These are phyloP conservation scores for Cossypha dichroa DNA, from an alignment of 2,797 vertebrate genomes.

Conservation along the genomic window DNA sequence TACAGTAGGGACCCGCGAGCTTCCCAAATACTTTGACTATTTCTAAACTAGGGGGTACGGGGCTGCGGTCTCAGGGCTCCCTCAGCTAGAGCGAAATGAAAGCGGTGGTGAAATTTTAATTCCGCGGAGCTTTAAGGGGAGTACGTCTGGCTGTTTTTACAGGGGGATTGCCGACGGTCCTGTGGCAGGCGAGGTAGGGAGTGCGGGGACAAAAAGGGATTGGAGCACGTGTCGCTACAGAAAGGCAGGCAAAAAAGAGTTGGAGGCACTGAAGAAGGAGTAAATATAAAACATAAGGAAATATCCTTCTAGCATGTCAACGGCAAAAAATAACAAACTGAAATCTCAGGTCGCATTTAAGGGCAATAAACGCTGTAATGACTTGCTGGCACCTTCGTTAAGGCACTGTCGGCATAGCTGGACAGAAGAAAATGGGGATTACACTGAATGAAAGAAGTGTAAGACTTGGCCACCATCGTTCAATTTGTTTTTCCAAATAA, in stretches of 20 bases:
- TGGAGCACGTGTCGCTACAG: constrained; percentile 10
- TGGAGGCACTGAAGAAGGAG: not conserved
- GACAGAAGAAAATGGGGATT: constrained; percentile 54
- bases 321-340: not conserved
- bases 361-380: not conserved
- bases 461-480: constrained; percentile 56
- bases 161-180: not conserved
- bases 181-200: not conserved
- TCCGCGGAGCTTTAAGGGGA: not conserved
- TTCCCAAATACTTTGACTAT: constrained; percentile 29
- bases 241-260: not conserved
- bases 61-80: constrained; percentile 10
- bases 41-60: not conserved
- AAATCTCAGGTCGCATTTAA: not conserved
- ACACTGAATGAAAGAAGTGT: not conserved
- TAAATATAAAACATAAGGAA: constrained; percentile 7
- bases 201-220: not conserved
- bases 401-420: not conserved
- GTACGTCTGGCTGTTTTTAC: not conserved
- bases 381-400: constrained; percentile 4
- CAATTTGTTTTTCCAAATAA: constrained; percentile 46
- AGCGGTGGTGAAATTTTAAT: not conserved
- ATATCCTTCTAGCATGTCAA: constrained; percentile 9
- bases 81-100: not conserved
- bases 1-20: constrained; percentile 3